Evolutionary conservation across 1,140 invertebrate species (phyloP).

Genomic region (Luehdorfia chinensis): DNA sequence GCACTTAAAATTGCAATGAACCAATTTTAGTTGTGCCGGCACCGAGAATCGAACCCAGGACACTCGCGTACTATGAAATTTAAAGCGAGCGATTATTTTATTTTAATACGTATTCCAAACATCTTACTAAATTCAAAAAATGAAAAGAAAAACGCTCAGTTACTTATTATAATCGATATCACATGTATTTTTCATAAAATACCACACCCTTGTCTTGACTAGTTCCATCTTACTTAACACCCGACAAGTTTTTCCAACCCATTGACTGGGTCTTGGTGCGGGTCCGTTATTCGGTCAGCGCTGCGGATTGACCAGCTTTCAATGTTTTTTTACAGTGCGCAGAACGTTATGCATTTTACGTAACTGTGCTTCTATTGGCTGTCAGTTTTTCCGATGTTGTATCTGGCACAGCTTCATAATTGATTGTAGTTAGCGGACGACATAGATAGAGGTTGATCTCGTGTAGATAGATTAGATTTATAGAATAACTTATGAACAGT

Average conservation of each 20-base stretch:
- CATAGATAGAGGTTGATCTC: constrained; percentile 31
- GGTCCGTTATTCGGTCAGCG: constrained; percentile 38
- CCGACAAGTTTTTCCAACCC: constrained; percentile 38
- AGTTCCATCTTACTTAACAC: no score
- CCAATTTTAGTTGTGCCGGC: no score
- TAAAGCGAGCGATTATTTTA: no score
- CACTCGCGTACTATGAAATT: no score
- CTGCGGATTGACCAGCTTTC: constrained; percentile 20
- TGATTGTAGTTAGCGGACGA: constrained; percentile 43
- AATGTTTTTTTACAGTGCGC: constrained; percentile 18
- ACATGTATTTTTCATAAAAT: no score
- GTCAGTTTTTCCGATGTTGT: constrained; percentile 46
- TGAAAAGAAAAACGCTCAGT: no score
- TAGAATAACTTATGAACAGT: not conserved
- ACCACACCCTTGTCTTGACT: no score
- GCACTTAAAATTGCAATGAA: no score
- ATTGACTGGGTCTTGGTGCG: constrained; percentile 38
- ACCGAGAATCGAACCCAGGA: no score
- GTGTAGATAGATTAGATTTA: constrained; percentile 3
- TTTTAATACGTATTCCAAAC: no score
- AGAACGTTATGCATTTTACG: constrained; percentile 50
- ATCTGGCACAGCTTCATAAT: constrained; percentile 55
- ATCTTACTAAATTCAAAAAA: no score
- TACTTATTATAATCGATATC: no score
- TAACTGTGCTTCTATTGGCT: constrained; percentile 67